These are phyloP conservation scores for Drosophila austrosaltans DNA, from an alignment of 2,888 invertebrate species.

Conservation along the genomic window DNA sequence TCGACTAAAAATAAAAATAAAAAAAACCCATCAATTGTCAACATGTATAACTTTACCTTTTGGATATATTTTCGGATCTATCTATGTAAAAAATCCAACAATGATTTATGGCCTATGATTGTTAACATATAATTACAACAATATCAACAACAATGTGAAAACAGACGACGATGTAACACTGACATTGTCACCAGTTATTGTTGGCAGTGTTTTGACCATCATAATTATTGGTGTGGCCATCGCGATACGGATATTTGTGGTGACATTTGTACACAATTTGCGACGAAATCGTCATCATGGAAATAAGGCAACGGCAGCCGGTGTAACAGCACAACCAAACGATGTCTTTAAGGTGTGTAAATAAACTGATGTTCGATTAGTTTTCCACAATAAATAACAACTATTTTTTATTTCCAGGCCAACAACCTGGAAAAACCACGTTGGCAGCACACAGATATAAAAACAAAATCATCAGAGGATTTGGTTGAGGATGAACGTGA, in stretches of 20 bases:
- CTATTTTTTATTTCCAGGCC: constrained; percentile 60
- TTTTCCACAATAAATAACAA: constrained; percentile 14
- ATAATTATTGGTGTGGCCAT: constrained; percentile 83
- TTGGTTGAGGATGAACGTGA: constrained; percentile 84
- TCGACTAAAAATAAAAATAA: constrained; percentile 60
- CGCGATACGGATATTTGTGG: constrained; percentile 82
- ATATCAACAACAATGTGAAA: constrained; percentile 43
- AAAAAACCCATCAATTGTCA: constrained; percentile 43
- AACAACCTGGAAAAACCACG: constrained; percentile 83
- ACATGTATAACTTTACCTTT: constrained; percentile 31
- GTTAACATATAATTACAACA: constrained; percentile 74
- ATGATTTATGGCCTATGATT: constrained; percentile 70
- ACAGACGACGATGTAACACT: constrained; percentile 82
- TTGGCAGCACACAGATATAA: constrained; percentile 84
- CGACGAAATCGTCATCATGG: constrained; percentile 83
- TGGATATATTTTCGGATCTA: constrained; percentile 47
- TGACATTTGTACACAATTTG: constrained; percentile 83
- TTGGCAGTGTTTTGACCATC: constrained; percentile 83
- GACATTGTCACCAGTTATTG: constrained; percentile 83
- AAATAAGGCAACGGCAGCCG: constrained; percentile 80
- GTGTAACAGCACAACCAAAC: constrained; percentile 78
- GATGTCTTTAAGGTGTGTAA: constrained; percentile 83
- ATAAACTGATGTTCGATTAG: background rate
- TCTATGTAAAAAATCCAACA: constrained; percentile 56
- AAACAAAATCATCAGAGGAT: constrained; percentile 83